These are phyloP conservation scores for Parus major DNA, from an alignment of 2,113 vertebrate genomes.

Conservation along the genomic window DNA sequence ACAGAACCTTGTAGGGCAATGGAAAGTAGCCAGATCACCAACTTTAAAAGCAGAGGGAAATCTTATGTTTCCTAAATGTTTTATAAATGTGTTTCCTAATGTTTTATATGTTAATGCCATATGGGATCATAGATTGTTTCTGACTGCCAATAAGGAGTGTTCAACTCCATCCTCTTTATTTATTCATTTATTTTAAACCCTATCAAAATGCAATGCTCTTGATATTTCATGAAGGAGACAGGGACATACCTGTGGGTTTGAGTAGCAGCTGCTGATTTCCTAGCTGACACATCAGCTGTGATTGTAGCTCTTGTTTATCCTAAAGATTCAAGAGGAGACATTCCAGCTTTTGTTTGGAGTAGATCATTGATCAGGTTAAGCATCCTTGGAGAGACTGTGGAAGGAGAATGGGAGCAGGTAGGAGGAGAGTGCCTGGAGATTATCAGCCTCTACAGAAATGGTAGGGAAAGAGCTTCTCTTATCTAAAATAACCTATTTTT, in stretches of 20 bases:
- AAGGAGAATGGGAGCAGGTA: background rate
- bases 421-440: background rate
- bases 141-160: background rate
- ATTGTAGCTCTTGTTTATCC: background rate
- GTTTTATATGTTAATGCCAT: rapidly evolving
- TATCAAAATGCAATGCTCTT: background rate
- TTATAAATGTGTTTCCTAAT: background rate
- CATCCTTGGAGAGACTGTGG: background rate
- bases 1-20: background rate
- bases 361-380: background rate
- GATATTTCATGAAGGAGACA: background rate
- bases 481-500: background rate
- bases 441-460: background rate
- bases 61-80: background rate
- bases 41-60: rapidly evolving
- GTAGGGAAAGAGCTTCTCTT: background rate
- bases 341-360: background rate
- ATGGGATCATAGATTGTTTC: background rate
- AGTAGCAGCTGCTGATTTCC: background rate
- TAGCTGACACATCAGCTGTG: background rate
- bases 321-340: background rate
- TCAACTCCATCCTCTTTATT: background rate
- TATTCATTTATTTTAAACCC: background rate
- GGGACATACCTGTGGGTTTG: background rate
- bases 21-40: background rate